Evolutionary conservation across 2,113 vertebrate genomes (phyloP), one percentile per base, ranked within the genome.

Genomic region (Cryptomyrus ogoouensis): DNA sequence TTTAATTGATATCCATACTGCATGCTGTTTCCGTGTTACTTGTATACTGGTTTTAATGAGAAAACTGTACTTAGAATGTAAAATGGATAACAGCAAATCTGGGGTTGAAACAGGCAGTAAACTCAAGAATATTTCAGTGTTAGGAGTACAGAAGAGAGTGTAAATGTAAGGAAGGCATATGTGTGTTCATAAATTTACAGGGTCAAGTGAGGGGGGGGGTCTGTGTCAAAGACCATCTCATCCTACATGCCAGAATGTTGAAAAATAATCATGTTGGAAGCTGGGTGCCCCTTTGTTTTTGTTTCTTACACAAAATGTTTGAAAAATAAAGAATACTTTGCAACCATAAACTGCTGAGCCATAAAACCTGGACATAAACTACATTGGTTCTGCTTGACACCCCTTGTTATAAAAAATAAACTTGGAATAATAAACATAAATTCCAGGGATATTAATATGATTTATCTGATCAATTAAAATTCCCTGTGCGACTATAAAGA

Each of bases 401-500:
- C 42, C 24, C 46, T 85, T 49, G 21, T 85, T 24, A 24, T n/a
- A 85, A 49, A 85, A 39, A 87, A 87, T 50, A 87, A 87, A 17
- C 49, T 27, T 31, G 27, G 27, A 27, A 52, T 56, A 56, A 53
- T 56, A 56, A 87, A 49, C 83, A 86, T 27, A 86, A 49, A 49
- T 85, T 49, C 44, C 44, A 31, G 4, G 24, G 24, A 86, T 49
- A 86, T 24, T 47, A 47, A 85, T 86, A 50, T 49, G 44, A 47
- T 86, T 86, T 49, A 86, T 86, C 83, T 86, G 44, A 86, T 86
- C 44, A 47, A 86, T 49, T 86, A 27, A 47, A 47, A 50, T 50
- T 86, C 44, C 83, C 44, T 50, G 24, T 47, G 42, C 5, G 24
- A n/a, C 83, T 85, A 24, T 85, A 49, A 49, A 49, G 21, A 85